Conservation (phyloP, 2,797 vertebrate species). For the Gobio occitaniae region DNA sequence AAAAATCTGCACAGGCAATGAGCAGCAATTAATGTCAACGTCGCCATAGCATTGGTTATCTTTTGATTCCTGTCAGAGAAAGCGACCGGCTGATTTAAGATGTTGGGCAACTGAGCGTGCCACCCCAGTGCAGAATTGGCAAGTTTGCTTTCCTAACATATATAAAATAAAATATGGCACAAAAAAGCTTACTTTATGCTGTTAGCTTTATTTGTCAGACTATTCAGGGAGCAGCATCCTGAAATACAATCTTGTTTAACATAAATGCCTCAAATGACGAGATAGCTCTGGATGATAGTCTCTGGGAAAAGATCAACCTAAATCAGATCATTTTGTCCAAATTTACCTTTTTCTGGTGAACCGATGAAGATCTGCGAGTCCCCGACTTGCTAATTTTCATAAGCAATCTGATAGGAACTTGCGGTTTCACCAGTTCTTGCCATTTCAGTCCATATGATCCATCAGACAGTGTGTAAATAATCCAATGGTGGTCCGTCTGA, state of each 20-base stretch:
- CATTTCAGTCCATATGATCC: neutral
- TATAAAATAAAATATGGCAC: neutral
- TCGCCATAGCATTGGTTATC: neutral
- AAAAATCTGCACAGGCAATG: neutral
- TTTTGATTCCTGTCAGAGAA: neutral
- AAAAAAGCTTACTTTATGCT: neutral
- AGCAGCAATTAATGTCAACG: neutral
- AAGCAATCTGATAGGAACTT: neutral
- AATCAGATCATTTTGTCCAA: neutral
- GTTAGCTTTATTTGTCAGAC: neutral
- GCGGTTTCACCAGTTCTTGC: no score
- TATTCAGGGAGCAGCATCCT: neutral
- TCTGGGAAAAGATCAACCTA: neutral
- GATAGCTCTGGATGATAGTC: no score
- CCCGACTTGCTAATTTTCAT: neutral
- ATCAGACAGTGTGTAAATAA: neutral
- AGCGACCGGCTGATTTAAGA: neutral
- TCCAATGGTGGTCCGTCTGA: neutral
- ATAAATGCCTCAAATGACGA: neutral
- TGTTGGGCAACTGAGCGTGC: neutral
- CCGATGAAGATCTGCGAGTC: neutral
- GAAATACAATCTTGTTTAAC: neutral
- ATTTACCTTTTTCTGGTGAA: neutral
- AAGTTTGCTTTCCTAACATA: neutral
- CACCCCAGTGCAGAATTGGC: neutral